phyloP scores from a whole-genome alignment of 2,113 vertebrate species.

The Vireo altiloquus region DNA sequence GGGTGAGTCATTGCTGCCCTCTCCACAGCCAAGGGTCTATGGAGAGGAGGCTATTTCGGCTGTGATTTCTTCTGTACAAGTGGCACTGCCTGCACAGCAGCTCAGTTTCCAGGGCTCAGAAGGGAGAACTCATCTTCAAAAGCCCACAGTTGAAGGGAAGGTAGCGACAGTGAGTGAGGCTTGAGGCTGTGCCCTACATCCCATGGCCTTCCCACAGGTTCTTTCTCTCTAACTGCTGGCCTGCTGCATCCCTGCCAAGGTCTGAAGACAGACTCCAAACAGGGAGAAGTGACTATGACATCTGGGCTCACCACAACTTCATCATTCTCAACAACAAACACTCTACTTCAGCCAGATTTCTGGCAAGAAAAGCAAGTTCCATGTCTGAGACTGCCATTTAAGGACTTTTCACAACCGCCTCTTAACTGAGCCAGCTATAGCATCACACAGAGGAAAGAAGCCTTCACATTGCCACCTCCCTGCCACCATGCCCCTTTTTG shows the following conservation, averaged over 20 bases:
- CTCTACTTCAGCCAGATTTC: not conserved
- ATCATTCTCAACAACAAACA: not conserved
- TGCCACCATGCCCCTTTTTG: not conserved
- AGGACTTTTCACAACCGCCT: not conserved
- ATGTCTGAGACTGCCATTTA: conserved; percentile 15
- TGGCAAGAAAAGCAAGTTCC: not conserved
- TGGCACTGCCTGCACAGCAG: not conserved
- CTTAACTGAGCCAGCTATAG: not conserved
- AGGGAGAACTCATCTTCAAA: not conserved
- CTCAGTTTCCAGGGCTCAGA: not conserved
- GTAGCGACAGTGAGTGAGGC: fast-evolving
- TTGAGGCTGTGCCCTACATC: not conserved
- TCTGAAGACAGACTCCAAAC: not conserved
- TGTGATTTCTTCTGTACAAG: not conserved
- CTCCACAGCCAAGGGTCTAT: not conserved
- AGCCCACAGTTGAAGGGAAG: not conserved
- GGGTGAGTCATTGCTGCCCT: conserved; percentile 18
- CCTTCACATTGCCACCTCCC: not conserved
- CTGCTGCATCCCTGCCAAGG: not conserved
- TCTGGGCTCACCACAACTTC: not conserved
- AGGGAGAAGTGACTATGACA: not conserved
- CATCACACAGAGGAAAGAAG: not conserved
- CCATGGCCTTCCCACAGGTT: not conserved
- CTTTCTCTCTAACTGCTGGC: not conserved
- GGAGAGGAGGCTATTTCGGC: conserved; percentile 12